Percentiles rank a stretch among this genome's conserved stretches.
phyloP scores from a whole-genome alignment of 2,797 vertebrate species.

The Threskiornis aethiopicus region DNA sequence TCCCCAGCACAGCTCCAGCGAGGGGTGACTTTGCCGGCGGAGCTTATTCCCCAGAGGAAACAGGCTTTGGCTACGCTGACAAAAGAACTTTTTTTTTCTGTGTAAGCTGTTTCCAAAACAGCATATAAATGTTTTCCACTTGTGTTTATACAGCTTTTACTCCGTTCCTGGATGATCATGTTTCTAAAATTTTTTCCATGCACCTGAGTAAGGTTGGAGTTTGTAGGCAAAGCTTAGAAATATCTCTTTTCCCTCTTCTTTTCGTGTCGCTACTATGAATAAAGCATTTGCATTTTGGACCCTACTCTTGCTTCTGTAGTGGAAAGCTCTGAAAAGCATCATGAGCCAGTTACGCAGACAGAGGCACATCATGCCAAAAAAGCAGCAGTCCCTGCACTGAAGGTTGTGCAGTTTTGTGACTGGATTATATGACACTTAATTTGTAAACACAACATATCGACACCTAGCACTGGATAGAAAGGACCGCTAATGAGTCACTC shows the following conservation, averaged over 20 bases:
- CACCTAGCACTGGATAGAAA: not conserved
- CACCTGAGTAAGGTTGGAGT: not conserved
- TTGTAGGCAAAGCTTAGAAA: not conserved
- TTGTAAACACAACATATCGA: not conserved
- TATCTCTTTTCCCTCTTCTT: not conserved
- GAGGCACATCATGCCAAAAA: not conserved
- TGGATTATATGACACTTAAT: not conserved
- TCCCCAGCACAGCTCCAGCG: not conserved
- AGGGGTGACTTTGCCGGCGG: accelerated
- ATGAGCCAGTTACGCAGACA: accelerated
- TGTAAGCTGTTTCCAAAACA: not conserved
- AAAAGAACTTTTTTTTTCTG: not conserved
- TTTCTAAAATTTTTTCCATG: not conserved
- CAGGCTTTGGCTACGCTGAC: not conserved
- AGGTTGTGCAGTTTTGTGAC: not conserved
- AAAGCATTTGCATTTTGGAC: not conserved
- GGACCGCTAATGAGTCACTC: not conserved
- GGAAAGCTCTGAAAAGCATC: not conserved
- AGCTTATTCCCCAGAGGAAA: not conserved
- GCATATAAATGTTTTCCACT: not conserved
- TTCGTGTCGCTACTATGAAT: not conserved
- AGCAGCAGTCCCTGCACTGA: not conserved
- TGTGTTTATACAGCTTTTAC: not conserved
- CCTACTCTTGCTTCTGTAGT: not conserved
- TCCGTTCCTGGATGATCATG: not conserved